These are phyloP conservation scores for Temnopleurus reevesii DNA, from an alignment of 53 echinoderm and acorn worm genomes.

Conservation along the genomic window DNA sequence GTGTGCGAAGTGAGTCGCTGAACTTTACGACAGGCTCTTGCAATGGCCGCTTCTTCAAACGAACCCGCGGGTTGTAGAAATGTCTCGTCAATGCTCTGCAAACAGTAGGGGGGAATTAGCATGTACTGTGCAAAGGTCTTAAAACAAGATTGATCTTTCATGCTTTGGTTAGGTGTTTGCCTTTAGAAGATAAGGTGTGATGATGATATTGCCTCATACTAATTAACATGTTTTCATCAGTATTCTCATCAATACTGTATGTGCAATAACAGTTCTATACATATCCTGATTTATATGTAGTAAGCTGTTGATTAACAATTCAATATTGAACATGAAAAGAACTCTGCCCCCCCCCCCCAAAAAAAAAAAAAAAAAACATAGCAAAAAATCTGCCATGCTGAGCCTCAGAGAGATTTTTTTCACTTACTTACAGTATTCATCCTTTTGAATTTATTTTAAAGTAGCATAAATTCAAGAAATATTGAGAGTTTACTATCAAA, in stretches of 20 bases:
- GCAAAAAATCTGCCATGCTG: no score
- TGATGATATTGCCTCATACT: not conserved
- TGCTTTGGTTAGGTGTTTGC: not conserved
- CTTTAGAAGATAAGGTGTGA: not conserved
- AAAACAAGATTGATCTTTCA: not conserved
- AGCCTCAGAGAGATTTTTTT: no score
- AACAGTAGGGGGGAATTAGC: not conserved
- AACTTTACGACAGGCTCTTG: not conserved
- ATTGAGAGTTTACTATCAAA: no score
- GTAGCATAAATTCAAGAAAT: no score
- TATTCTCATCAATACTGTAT: no score
- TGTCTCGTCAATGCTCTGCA: not conserved
- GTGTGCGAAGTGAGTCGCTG: not conserved
- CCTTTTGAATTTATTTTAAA: no score
- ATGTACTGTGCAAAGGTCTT: not conserved
- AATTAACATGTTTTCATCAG: not conserved
- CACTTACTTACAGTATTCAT: no score
- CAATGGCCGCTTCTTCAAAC: not conserved
- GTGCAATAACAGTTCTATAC: no score
- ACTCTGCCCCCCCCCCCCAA: no score
- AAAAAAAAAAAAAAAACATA: no score
- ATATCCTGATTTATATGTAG: not conserved
- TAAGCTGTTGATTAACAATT: no score
- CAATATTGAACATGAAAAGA: no score
- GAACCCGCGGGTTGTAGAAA: not conserved